Evolutionary conservation across 2,797 vertebrate species (phyloP).

Genomic region (Schizopygopsis malacanthus): DNA sequence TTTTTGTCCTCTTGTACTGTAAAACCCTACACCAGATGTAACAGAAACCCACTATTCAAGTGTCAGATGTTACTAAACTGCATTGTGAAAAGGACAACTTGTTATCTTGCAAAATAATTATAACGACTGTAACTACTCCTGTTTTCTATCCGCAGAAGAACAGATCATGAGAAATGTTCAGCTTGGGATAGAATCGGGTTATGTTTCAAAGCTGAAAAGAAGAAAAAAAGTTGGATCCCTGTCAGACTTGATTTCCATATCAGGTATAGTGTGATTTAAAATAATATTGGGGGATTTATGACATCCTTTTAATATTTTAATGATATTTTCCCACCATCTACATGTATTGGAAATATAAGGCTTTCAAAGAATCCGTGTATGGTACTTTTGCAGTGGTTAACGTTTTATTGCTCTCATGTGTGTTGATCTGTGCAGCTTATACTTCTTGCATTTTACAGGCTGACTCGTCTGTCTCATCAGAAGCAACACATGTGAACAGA

Average conservation of each 20-base stretch:
- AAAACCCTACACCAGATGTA: conserved; percentile 68
- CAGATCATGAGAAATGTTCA: conserved; percentile 22
- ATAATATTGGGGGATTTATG: conserved; percentile 26
- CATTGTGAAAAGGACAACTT: conserved; percentile 61
- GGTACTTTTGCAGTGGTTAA: conserved; percentile 3
- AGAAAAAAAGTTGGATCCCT: conserved; percentile 53
- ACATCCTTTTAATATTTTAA: conserved; percentile 7
- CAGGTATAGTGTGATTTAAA: conserved; percentile 16
- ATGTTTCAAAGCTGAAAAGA: conserved; percentile 57
- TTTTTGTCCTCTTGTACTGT: conserved; percentile 69
- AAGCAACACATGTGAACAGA: conserved; percentile 42
- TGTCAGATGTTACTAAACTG: conserved; percentile 71
- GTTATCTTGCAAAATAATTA: conserved; percentile 37
- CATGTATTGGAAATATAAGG: background rate
- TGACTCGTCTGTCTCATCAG: conserved; percentile 1
- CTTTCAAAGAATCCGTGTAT: background rate
- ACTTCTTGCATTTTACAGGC: background rate
- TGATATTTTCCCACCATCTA: conserved; percentile 9
- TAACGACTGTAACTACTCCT: conserved; percentile 20
- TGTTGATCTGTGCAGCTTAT: background rate
- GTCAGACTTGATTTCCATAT: background rate
- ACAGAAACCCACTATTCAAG: conserved; percentile 66
- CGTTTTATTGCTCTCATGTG: background rate
- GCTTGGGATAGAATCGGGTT: conserved; percentile 4
- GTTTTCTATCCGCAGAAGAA: conserved; percentile 32